Base-by-base conservation (phyloP, 2,888 invertebrate species). In the Rhynchonema sp. region DNA sequence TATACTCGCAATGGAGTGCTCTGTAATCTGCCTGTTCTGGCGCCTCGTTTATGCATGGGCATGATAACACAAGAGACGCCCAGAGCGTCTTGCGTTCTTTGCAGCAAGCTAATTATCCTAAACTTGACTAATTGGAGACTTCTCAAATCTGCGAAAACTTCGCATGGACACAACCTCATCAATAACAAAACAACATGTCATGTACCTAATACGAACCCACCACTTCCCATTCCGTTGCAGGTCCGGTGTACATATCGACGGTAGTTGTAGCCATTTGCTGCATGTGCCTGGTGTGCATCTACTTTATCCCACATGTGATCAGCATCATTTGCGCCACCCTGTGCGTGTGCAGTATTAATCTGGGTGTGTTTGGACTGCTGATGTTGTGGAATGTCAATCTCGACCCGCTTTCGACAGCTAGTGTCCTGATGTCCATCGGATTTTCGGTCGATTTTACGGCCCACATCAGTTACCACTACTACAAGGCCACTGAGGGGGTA, bases 261-360 rank as follows among this genome's bases (percentile, higher is more conserved):
- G 71, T 71, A 25, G 57, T 66, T 60, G 69, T 67, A 60, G 71
- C 71, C n/a, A 59, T 71, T 9, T 46, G 68, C 30, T 71, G 71
- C 62, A 71, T 71, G 71, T 65, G 68, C 23, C 46, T 69, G 30
- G 69, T 71, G 17, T 62, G 71, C 30, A 64, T 69, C 17, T 56
- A 70, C 25, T 71, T 71, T 66, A 71, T 71, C 3, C 70, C 70
- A 1, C 66, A 68, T 20, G 62, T 22, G 27, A n/a, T n/a, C 20
- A 49, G 49, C 49, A 54, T 63, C 25, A 60, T 63, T 30, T 66
- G 66, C 26, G 66, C 66, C 3, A 64, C 64, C 20, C 65, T 66
- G 57, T 61, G 64, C 1, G 63, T 67, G 17, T 55, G 66, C 17
- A 66, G 66, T 30, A 56, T 56, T 26, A 56, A 30, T 26, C 20